phyloP scores from a whole-genome alignment of 2,797 vertebrate genomes.

The Syndactyla subalaris region DNA sequence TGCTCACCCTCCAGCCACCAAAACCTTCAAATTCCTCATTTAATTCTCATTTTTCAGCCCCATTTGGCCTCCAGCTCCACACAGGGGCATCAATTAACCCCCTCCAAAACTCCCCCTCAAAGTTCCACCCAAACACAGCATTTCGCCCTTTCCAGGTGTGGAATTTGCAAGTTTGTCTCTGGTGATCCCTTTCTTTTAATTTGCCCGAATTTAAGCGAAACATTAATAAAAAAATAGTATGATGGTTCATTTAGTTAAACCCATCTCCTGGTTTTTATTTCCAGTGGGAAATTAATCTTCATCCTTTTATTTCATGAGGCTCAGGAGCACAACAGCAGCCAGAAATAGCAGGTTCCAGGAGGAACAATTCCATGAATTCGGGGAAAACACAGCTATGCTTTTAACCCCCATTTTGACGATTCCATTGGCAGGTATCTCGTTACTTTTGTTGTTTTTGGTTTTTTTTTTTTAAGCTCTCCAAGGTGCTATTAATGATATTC shows the following conservation, averaged over 20 bases:
- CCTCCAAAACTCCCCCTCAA: accelerated
- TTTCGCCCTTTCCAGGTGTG: background rate
- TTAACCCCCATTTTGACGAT: background rate
- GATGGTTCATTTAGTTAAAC: background rate
- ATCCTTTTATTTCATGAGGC: background rate
- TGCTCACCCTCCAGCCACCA: background rate
- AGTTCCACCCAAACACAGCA: background rate
- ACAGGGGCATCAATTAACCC: background rate
- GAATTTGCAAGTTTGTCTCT: background rate
- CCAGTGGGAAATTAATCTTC: constrained; percentile 23
- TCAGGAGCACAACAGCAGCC: background rate
- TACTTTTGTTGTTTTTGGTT: background rate
- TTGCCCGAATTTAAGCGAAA: background rate
- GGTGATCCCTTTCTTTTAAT: background rate
- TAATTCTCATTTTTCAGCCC: background rate
- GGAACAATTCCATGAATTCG: background rate
- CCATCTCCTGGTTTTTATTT: background rate
- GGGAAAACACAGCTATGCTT: background rate
- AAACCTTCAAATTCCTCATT: background rate
- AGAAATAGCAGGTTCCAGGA: constrained; percentile 12
- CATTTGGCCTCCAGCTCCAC: accelerated
- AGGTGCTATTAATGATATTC: background rate
- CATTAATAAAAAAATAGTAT: background rate
- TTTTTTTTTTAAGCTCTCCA: background rate
- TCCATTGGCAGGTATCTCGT: background rate